Evolutionary conservation across 2,888 invertebrate species (phyloP).

Genomic region (Acanthosepion pharaonis): DNA sequence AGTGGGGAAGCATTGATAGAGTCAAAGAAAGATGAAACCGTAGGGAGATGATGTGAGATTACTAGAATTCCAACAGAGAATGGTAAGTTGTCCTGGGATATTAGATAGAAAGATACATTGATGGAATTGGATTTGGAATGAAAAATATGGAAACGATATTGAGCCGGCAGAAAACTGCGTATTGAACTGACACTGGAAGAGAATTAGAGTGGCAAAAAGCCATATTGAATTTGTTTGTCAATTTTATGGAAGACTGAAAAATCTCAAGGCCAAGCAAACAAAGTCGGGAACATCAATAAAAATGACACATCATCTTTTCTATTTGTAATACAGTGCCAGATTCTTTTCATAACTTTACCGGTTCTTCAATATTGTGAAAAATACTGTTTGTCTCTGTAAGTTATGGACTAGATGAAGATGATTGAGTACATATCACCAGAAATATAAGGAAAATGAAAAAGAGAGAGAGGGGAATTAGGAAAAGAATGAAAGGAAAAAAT

Average conservation of each 20-base stretch:
- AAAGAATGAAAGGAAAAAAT: background rate
- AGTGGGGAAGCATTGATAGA: background rate
- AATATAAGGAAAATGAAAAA: background rate
- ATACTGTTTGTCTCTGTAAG: background rate
- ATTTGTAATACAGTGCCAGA: background rate
- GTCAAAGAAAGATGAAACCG: background rate
- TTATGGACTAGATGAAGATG: background rate
- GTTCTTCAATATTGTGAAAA: background rate
- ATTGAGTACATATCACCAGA: background rate
- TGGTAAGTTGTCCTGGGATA: background rate
- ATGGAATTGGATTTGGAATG: background rate
- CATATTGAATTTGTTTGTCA: slow-evolving; percentile 20
- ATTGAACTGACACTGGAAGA: background rate
- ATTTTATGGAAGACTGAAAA: slow-evolving; percentile 1
- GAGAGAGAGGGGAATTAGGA: background rate
- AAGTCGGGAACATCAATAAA: background rate
- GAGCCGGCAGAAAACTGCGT: background rate
- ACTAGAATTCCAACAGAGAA: background rate
- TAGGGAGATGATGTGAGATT: background rate
- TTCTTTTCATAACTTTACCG: background rate
- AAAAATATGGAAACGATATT: background rate
- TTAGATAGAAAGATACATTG: background rate
- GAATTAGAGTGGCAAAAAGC: background rate
- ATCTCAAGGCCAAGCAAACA: background rate
- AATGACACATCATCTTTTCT: background rate